Percentiles rank a stretch among this genome's conserved stretches.
Evolutionary conservation across 2,888 invertebrate species (phyloP).

Genomic region (Ypsolopha scabrella): DNA sequence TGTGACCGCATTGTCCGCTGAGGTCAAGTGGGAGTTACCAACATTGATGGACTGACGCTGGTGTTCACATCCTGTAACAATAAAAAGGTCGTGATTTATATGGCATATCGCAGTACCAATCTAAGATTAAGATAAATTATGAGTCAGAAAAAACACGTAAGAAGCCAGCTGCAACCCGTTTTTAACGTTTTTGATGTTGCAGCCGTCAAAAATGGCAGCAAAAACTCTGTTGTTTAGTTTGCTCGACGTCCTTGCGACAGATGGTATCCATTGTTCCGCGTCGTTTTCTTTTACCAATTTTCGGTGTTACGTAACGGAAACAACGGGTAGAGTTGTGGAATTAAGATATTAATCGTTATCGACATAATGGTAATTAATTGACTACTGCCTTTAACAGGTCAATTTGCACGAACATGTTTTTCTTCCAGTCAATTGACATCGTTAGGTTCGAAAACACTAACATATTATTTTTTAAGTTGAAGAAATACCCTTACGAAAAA

Average conservation of each 20-base stretch:
- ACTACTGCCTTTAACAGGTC: too few species aligned
- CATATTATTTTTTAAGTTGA: too few species aligned
- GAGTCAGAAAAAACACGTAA: constrained; percentile 4
- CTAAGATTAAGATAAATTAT: neutral
- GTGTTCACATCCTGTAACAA: constrained; percentile 61
- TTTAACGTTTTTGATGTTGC: constrained; percentile 18
- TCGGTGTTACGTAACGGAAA: constrained; percentile 15
- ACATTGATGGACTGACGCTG: constrained; percentile 44
- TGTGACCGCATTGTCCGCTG: constrained; percentile 63
- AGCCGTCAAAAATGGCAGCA: constrained; percentile 19
- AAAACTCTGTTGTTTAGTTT: constrained; percentile 32
- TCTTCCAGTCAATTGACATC: too few species aligned
- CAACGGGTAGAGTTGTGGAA: neutral
- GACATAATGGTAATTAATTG: too few species aligned
- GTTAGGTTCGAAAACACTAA: too few species aligned
- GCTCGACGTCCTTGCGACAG: constrained; percentile 23
- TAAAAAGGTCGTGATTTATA: constrained; percentile 11
- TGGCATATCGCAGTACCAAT: neutral
- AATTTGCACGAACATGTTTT: too few species aligned
- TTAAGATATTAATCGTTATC: neutral
- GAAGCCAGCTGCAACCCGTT: constrained; percentile 22
- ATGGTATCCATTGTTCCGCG: constrained; percentile 26
- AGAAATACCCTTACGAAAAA: too few species aligned
- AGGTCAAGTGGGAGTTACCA: constrained; percentile 39
- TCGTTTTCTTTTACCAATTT: constrained; percentile 16